Evolutionary conservation across 1,140 invertebrate genomes (phyloP), one percentile per base, ranked within the genome.

Genomic region (Coptotermes formosanus): DNA sequence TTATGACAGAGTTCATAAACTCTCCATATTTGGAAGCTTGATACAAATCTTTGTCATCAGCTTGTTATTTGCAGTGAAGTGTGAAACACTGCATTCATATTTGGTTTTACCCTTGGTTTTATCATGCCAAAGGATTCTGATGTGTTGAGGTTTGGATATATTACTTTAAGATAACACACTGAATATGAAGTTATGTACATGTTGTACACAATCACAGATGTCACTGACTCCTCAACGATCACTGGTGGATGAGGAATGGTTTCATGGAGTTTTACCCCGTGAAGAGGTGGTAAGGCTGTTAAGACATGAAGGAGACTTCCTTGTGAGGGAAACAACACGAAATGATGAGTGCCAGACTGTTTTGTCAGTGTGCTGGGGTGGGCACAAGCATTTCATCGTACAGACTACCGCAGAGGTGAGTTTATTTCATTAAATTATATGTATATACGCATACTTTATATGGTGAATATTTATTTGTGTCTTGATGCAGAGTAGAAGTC

Each of bases 301-400:
- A 38, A 94, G 95, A 23, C 94, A 94, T 83, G 96, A 99, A 89
- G 98, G 98, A 2, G 98, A 99, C 90, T 99, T 97, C 91, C 92
- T 99, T 83, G 97, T 99, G 48, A 93, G 98, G 43, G 97, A 99
- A 92, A 99, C 98, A 75, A 97, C 95, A n/a, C 94, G 96, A 90
- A 98, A 97, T 90, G 95, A 97, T 90, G 96, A 98, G 90, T 94
- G 97, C 89, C 96, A 98, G 93, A 97, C 98, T 87, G 98, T 99
- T 83, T 90, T 99, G 43, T 99, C 97, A 21, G 98, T 99, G 0
- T 97, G 95, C 90, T 99, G 98, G 98, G 96, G 97, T 86, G 96
- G 96, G 14, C 97, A 98, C 89, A 98, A 98, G 90, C 98, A 99
- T 92, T 99, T 99, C 90, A 99, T 99, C 88, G 97, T 99, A 85